Conservation (phyloP, 2,113 vertebrate species). For the Brienomyrus brachyistius region DNA sequence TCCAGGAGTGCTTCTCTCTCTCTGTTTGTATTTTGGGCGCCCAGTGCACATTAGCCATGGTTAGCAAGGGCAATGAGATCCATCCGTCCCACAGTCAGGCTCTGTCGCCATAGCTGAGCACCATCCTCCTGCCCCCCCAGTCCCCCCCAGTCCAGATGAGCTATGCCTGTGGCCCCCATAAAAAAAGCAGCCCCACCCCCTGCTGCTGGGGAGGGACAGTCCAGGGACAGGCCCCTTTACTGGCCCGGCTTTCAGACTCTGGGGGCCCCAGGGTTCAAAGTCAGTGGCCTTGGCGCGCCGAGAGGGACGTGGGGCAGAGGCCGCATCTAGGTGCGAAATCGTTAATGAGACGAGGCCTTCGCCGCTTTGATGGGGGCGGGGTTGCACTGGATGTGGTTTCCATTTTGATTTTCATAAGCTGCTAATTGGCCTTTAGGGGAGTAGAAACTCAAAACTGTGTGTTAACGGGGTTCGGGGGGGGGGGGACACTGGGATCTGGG, state of each 20-base stretch:
- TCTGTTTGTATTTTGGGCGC: too few relatives aligned
- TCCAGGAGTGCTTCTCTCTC: not conserved
- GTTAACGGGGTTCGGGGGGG: not conserved
- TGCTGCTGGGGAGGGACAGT: not conserved
- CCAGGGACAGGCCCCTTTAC: not conserved
- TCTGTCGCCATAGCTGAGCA: not conserved
- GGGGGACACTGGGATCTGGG: not conserved
- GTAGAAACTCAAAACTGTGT: not conserved
- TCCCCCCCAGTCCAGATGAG: not conserved
- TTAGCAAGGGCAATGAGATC: not conserved
- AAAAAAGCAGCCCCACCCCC: not conserved
- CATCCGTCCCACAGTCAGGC: not conserved
- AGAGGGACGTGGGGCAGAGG: not conserved
- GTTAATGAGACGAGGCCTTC: not conserved
- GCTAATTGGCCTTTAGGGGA: conserved; percentile 15
- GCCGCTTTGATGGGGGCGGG: not conserved
- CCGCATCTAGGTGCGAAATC: conserved; percentile 4
- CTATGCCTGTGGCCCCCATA: not conserved
- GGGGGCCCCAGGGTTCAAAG: conserved; percentile 13
- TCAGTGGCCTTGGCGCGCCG: not conserved
- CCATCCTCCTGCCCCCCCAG: not conserved
- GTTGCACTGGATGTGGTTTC: conserved; percentile 10
- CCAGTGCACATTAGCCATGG: too few relatives aligned
- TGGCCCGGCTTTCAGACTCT: not conserved
- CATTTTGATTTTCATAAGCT: conserved; percentile 12